Conservation (phyloP, 2,888 invertebrate species). For the Noctuana brunneofusca region DNA sequence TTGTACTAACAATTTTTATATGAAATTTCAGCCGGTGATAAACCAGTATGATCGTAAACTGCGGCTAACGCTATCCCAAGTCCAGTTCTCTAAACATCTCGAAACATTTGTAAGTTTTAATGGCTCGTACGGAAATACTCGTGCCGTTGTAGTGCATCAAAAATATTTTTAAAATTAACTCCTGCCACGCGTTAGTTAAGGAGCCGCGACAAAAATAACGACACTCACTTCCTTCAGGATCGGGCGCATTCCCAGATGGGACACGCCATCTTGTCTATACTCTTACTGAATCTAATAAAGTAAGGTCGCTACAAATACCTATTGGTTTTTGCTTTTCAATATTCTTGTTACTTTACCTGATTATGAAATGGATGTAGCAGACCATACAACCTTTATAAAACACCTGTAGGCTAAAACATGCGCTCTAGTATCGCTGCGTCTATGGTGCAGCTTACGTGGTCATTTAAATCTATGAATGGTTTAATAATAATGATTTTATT, state of each 20-base stretch:
- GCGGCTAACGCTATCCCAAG: constrained; percentile 11
- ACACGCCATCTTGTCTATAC: constrained; percentile 31
- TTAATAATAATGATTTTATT: not conserved
- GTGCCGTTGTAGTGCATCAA: constrained; percentile 59
- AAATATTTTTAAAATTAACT: constrained; percentile 72
- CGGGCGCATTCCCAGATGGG: constrained; percentile 35
- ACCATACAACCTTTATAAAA: no score
- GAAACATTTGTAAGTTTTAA: constrained; percentile 41
- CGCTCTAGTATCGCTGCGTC: no score
- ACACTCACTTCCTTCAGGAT: constrained; percentile 50
- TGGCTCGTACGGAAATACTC: constrained; percentile 45
- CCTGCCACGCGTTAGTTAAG: constrained; percentile 54
- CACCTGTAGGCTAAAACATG: no score
- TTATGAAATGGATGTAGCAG: not conserved
- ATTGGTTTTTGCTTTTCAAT: constrained; percentile 21
- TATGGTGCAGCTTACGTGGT: no score
- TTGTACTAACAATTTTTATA: not conserved
- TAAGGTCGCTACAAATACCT: constrained; percentile 20
- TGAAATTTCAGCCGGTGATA: constrained; percentile 12
- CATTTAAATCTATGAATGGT: no score
- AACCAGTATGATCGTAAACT: constrained; percentile 10
- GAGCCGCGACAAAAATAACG: constrained; percentile 64
- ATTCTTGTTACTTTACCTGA: constrained; percentile 7
- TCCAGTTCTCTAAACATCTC: constrained; percentile 41
- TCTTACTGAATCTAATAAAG: constrained; percentile 25